These are phyloP conservation scores for Pollenia griseotomentosa DNA, from an alignment of 2,888 invertebrate species.

Conservation along the genomic window DNA sequence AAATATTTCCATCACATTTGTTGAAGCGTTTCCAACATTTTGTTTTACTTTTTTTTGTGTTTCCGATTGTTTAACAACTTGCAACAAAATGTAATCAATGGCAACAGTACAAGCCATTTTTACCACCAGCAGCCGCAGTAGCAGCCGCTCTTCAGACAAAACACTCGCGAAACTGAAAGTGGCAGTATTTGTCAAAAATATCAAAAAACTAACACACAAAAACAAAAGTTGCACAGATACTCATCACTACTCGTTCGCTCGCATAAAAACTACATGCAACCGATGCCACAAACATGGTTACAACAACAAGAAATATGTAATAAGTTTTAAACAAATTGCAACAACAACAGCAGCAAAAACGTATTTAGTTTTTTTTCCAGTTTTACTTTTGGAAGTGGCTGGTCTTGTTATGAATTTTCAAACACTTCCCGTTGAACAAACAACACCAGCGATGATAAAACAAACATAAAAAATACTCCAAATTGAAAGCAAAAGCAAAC, in stretches of 20 bases:
- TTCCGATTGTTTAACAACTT: slow-evolving; percentile 57
- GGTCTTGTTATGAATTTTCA: slow-evolving; percentile 66
- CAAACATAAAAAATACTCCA: slow-evolving; percentile 46
- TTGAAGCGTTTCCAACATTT: slow-evolving; percentile 55
- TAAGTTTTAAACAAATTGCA: slow-evolving; percentile 35
- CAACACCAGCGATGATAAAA: slow-evolving; percentile 47
- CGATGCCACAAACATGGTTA: slow-evolving; percentile 9
- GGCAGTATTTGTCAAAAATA: slow-evolving; percentile 60
- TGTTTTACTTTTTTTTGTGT: slow-evolving; percentile 26
- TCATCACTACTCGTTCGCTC: not conserved
- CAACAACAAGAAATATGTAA: slow-evolving; percentile 14
- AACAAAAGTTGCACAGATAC: not conserved
- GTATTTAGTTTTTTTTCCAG: slow-evolving; percentile 43
- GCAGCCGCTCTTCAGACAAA: slow-evolving; percentile 49
- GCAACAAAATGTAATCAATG: slow-evolving; percentile 40
- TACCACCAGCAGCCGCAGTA: slow-evolving; percentile 3
- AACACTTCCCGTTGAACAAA: slow-evolving; percentile 65
- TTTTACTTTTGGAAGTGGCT: slow-evolving; percentile 23
- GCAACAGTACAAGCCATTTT: slow-evolving; percentile 5
- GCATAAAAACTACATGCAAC: not conserved
- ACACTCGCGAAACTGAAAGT: slow-evolving; percentile 38
- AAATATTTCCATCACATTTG: slow-evolving; percentile 62
- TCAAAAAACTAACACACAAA: slow-evolving; percentile 13
- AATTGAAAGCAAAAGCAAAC: slow-evolving; percentile 38
- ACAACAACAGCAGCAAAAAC: slow-evolving; percentile 47